Conservation (phyloP, 2,888 invertebrate species). For the Spodoptera littoralis region DNA sequence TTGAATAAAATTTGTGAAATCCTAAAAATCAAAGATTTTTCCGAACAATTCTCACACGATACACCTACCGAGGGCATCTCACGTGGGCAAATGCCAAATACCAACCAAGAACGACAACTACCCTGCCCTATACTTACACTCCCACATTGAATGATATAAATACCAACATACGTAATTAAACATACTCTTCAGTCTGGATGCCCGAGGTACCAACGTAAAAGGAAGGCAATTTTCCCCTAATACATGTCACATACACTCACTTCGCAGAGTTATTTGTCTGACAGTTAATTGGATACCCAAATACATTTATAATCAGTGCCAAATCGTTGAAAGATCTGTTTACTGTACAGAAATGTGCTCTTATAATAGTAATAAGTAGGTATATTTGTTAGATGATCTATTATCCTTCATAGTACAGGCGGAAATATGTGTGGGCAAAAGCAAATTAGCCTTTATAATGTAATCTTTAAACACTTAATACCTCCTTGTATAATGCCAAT, state of each 20-base stretch:
- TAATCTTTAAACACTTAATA: too few relatives aligned
- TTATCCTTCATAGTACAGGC: too few relatives aligned
- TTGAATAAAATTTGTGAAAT: too few relatives aligned
- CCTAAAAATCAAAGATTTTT: too few relatives aligned
- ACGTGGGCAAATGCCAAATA: too few relatives aligned
- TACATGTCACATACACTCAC: slow-evolving; percentile 19
- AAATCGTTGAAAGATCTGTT: slow-evolving; percentile 3
- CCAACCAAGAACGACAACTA: too few relatives aligned
- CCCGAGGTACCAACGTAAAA: neutral
- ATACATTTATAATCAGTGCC: slow-evolving; percentile 5
- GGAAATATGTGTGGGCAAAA: too few relatives aligned
- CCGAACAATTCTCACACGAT: too few relatives aligned
- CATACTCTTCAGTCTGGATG: neutral
- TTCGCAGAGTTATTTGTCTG: slow-evolving; percentile 7
- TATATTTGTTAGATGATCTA: too few relatives aligned
- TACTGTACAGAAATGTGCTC: neutral
- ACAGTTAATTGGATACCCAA: slow-evolving; percentile 22
- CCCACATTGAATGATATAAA: neutral
- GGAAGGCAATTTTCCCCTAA: slow-evolving; percentile 11
- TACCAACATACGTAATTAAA: neutral
- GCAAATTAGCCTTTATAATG: too few relatives aligned
- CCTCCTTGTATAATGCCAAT: too few relatives aligned
- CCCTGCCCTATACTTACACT: neutral
- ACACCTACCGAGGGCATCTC: too few relatives aligned
- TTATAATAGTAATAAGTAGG: neutral